A percentile compares a stretch with the other conserved stretches of the same genome.
Evolutionary conservation across 2,888 invertebrate genomes (phyloP).

Genomic region (Tetragonula carbonaria): DNA sequence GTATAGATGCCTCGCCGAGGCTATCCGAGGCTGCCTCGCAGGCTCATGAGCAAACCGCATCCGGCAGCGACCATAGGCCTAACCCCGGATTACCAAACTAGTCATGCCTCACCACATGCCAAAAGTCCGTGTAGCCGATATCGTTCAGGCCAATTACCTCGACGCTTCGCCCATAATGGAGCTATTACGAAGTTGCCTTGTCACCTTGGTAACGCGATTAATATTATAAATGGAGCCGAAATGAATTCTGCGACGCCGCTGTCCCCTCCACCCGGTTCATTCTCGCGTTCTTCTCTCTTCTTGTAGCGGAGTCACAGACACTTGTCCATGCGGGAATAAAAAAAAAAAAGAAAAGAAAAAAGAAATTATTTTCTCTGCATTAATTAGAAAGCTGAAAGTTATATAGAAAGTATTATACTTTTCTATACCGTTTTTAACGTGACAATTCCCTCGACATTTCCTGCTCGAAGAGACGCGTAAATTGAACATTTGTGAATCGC

Average conservation of each 20-base stretch:
- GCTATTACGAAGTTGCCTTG: constrained; percentile 57
- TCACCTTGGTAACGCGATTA: constrained; percentile 51
- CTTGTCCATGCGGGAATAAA: no score
- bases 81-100: constrained; percentile 60
- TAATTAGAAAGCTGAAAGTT: no score
- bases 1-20: constrained; percentile 55
- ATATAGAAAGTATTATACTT: no score
- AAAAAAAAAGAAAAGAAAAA: no score
- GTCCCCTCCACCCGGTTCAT: no score
- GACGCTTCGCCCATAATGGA: constrained; percentile 55
- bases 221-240: constrained; percentile 40
- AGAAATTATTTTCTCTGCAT: no score
- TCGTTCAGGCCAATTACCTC: constrained; percentile 66
- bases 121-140: constrained; percentile 71
- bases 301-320: no score
- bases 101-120: constrained; percentile 69
- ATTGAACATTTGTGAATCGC: no score
- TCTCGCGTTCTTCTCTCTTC: neutral
- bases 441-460: no score
- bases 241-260: neutral
- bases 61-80: constrained; percentile 46
- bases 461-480: no score
- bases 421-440: no score
- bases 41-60: constrained; percentile 52
- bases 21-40: constrained; percentile 39